Conservation (phyloP, 2,113 vertebrate species). For the Phyllopteryx taeniolatus region DNA sequence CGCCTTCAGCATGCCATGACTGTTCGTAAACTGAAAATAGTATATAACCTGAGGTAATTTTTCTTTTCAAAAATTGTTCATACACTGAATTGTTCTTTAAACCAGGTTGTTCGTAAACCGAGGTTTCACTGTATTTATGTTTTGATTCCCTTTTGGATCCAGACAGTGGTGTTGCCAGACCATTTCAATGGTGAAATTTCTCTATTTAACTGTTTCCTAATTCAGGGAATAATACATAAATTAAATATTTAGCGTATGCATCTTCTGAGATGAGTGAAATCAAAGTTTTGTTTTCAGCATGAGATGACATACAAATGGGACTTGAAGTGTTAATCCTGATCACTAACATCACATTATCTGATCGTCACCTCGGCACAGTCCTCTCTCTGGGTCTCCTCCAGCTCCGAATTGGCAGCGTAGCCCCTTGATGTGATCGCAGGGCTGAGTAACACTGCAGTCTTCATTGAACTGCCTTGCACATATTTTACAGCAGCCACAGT, state of each 20-base stretch:
- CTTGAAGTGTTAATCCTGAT: not conserved
- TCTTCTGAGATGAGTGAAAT: not conserved
- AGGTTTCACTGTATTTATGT: too few relatives aligned
- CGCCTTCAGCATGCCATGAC: too few relatives aligned
- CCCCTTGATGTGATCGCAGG: constrained; percentile 78
- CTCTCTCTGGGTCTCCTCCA: constrained; percentile 57
- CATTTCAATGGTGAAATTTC: too few relatives aligned
- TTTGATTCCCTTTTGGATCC: too few relatives aligned
- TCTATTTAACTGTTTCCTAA: too few relatives aligned
- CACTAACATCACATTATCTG: not conserved
- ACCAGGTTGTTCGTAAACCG: too few relatives aligned
- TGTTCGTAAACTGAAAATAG: too few relatives aligned
- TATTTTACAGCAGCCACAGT: constrained; percentile 75
- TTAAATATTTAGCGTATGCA: not conserved
- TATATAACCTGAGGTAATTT: too few relatives aligned
- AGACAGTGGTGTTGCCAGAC: not conserved
- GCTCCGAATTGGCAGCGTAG: constrained; percentile 74
- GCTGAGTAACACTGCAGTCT: constrained; percentile 64
- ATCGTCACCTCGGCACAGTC: constrained; percentile 71
- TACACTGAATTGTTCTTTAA: too few relatives aligned
- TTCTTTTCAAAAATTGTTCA: too few relatives aligned
- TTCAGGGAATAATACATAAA: too few relatives aligned
- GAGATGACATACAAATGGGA: not conserved
- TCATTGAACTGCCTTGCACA: constrained; percentile 76
- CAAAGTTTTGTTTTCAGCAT: not conserved